Evolutionary conservation across 2,797 vertebrate genomes (phyloP).

Genomic region (Simalia tracyae): DNA sequence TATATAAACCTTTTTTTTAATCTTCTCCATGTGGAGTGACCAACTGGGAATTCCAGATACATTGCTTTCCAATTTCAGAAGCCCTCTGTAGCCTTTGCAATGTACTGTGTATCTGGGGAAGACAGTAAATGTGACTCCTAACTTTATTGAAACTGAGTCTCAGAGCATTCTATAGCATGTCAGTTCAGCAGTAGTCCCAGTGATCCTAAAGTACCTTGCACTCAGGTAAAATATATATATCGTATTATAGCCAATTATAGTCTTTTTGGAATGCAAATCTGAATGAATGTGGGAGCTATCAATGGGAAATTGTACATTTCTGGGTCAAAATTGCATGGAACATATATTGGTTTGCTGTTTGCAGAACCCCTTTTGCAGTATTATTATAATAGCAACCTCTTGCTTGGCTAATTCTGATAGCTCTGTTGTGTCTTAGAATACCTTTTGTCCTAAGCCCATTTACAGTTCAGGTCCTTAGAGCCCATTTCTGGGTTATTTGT

Average conservation of each 20-base stretch:
- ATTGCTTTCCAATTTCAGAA: not conserved
- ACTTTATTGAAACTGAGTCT: not conserved
- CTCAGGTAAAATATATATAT: no score
- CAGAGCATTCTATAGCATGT: not conserved
- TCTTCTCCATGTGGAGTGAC: not conserved
- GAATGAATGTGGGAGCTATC: not conserved
- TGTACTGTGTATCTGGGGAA: not conserved
- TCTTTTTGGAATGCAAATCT: not conserved
- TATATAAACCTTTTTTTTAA: not conserved
- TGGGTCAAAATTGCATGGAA: conserved; percentile 1
- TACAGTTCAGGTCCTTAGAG: conserved; percentile 6
- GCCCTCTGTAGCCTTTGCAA: not conserved
- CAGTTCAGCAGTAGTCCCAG: not conserved
- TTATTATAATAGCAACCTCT: not conserved
- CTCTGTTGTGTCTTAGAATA: conserved; percentile 7
- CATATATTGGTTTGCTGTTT: not conserved
- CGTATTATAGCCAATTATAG: not conserved
- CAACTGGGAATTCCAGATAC: not conserved
- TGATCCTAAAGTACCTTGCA: not conserved
- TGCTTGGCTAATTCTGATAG: not conserved
- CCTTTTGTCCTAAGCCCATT: not conserved
- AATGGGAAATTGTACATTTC: not conserved
- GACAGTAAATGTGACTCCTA: not conserved
- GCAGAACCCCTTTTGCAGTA: conserved; percentile 3
- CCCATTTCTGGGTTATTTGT: not conserved